These are phyloP conservation scores for Mesodorylaimus sp. DNA, from an alignment of 2,888 invertebrate genomes.

Conservation along the genomic window DNA sequence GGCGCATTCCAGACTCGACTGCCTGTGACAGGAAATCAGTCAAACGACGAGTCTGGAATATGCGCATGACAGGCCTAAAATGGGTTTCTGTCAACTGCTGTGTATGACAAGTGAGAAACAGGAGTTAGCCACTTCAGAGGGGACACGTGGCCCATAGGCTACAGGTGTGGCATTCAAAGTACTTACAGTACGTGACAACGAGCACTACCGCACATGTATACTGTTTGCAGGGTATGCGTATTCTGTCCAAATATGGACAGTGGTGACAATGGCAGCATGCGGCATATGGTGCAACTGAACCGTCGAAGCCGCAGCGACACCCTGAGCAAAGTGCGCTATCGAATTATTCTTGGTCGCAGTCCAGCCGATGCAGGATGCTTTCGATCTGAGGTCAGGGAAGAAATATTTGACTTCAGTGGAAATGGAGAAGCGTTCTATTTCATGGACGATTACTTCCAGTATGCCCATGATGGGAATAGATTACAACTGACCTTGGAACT, in stretches of 20 bases:
- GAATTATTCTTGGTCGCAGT: slow-evolving; percentile 33
- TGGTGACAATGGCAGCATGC: slow-evolving; percentile 11
- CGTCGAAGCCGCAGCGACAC: slow-evolving; percentile 60
- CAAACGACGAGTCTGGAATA: too few species aligned
- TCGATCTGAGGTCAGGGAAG: neutral
- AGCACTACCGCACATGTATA: too few species aligned
- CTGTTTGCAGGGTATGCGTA: slow-evolving; percentile 11
- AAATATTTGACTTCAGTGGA: slow-evolving; percentile 7
- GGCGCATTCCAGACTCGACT: too few species aligned
- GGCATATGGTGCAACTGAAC: slow-evolving; percentile 4
- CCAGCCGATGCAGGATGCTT: neutral
- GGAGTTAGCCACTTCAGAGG: too few species aligned
- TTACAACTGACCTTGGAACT: neutral
- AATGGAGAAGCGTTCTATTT: slow-evolving; percentile 3
- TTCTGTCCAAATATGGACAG: slow-evolving; percentile 18
- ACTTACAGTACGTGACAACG: too few species aligned
- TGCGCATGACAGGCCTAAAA: too few species aligned
- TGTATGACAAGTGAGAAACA: too few species aligned
- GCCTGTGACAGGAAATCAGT: too few species aligned
- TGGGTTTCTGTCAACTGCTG: too few species aligned
- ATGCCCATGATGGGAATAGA: neutral
- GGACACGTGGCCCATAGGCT: too few species aligned
- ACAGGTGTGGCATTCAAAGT: too few species aligned
- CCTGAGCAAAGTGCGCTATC: slow-evolving; percentile 53
- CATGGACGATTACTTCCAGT: neutral